Conservation (phyloP, 2,888 invertebrate species). For the Epinotia demarniana region DNA sequence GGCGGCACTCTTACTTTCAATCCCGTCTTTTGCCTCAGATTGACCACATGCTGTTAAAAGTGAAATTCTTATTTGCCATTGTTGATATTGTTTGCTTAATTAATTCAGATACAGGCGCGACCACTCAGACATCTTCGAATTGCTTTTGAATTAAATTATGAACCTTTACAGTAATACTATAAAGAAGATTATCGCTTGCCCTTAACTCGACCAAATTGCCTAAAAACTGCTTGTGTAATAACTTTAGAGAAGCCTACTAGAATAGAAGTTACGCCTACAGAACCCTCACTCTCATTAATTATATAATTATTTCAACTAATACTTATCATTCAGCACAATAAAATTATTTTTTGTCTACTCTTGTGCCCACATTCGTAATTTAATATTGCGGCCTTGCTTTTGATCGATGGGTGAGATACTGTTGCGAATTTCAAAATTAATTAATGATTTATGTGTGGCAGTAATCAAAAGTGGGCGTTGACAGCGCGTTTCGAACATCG, state of each 20-base stretch:
- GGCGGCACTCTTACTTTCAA: slow-evolving; percentile 40
- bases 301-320: slow-evolving; percentile 23
- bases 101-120: slow-evolving; percentile 48
- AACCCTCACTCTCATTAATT: slow-evolving; percentile 2
- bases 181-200: neutral
- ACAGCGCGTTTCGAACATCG: slow-evolving; percentile 48
- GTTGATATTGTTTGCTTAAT: slow-evolving; percentile 54
- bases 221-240: neutral
- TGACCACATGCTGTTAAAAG: slow-evolving; percentile 47
- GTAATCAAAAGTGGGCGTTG: slow-evolving; percentile 44
- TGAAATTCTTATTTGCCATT: slow-evolving; percentile 54
- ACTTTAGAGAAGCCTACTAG: neutral
- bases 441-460: slow-evolving; percentile 44
- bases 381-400: slow-evolving; percentile 53
- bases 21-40: neutral
- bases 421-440: slow-evolving; percentile 58
- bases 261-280: neutral
- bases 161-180: neutral
- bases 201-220: neutral
- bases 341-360: slow-evolving; percentile 32
- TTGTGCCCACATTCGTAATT: slow-evolving; percentile 44
- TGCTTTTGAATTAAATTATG: neutral
- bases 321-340: slow-evolving; percentile 32
- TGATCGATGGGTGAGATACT: slow-evolving; percentile 52
- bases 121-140: neutral